These are phyloP conservation scores for Nasonovia ribisnigri DNA, from an alignment of 2,888 invertebrate species.

Conservation along the genomic window DNA sequence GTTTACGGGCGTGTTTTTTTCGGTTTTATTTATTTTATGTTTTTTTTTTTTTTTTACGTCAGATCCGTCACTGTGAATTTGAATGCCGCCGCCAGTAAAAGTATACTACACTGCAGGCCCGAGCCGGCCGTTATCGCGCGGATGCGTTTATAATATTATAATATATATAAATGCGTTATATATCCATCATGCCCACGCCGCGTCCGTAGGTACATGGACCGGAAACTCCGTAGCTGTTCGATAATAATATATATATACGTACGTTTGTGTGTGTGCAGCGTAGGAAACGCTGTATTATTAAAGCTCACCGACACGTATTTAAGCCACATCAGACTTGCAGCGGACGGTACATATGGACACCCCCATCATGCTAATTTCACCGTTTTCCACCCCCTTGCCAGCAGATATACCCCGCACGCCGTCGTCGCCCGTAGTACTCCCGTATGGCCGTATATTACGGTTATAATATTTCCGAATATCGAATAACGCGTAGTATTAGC, in stretches of 20 bases:
- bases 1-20: constrained; percentile 46
- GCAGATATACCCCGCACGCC: not conserved
- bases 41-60: constrained; percentile 22
- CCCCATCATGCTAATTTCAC: not conserved
- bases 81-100: not conserved
- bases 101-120: not conserved
- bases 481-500: not conserved
- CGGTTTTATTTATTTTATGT: not conserved
- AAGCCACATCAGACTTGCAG: not conserved
- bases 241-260: not conserved
- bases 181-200: not conserved
- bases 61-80: constrained; percentile 41
- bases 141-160: not conserved
- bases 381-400: not conserved
- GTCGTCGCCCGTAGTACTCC: not conserved
- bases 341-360: not conserved
- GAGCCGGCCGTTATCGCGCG: not conserved
- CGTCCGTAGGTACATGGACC: not conserved
- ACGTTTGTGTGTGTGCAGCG: not conserved
- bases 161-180: not conserved
- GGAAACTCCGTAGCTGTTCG: not conserved
- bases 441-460: constrained; percentile 14
- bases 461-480: not conserved
- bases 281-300: not conserved
- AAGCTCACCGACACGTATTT: not conserved